Percentiles rank a stretch among this genome's conserved stretches.
Evolutionary conservation across 2,113 vertebrate genomes (phyloP).

Genomic region (Proterorhinus semilunaris): DNA sequence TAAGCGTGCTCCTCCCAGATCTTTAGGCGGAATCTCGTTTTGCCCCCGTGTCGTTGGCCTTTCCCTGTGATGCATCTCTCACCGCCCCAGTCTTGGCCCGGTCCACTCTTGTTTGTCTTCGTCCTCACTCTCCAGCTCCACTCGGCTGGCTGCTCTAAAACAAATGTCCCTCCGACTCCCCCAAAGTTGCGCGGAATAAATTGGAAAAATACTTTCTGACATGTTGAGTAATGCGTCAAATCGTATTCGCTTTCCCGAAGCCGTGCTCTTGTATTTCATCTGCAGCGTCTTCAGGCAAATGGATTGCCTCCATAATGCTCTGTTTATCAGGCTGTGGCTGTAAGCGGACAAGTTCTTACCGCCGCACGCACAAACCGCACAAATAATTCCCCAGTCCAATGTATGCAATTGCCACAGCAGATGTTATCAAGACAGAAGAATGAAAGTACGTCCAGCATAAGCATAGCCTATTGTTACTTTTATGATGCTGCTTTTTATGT

Average conservation of each 20-base stretch:
- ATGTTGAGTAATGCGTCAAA: constrained; percentile 68
- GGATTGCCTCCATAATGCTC: constrained; percentile 57
- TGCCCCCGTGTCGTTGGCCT: too few relatives aligned
- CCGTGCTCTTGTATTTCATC: constrained; percentile 48
- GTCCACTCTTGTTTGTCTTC: neutral
- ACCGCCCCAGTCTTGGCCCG: too few relatives aligned
- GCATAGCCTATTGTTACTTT: too few relatives aligned
- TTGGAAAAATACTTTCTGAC: constrained; percentile 69
- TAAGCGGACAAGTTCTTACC: constrained; percentile 45
- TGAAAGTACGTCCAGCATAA: too few relatives aligned
- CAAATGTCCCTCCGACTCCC: constrained; percentile 53
- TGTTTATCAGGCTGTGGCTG: constrained; percentile 56
- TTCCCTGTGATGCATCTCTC: too few relatives aligned
- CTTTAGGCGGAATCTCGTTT: too few relatives aligned
- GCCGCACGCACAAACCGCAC: constrained; percentile 5
- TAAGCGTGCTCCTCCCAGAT: too few relatives aligned
- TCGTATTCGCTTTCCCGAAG: constrained; percentile 54
- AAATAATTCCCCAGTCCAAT: neutral
- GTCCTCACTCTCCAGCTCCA: constrained; percentile 35
- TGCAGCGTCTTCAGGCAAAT: constrained; percentile 56
- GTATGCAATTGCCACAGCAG: neutral
- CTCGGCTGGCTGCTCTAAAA: constrained; percentile 43
- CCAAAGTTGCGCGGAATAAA: constrained; percentile 57
- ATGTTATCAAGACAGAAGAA: neutral
- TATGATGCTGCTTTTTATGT: too few relatives aligned